Conservation (phyloP, 2,888 invertebrate species). For the Agrochola lychnidis region DNA sequence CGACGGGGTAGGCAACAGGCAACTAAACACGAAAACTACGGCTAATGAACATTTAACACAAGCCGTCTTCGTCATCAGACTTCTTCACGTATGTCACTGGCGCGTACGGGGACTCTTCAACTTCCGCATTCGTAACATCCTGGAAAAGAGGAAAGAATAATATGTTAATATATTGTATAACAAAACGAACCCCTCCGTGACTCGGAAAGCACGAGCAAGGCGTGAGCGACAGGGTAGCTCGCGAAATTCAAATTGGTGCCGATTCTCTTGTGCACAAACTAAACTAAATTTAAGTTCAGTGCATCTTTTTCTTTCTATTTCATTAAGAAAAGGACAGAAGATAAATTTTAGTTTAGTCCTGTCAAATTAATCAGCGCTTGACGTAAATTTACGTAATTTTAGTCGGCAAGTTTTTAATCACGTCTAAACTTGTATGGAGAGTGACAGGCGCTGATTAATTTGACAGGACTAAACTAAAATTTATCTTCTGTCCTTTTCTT, state of each 20-base stretch:
- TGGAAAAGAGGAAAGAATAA: conserved; percentile 15
- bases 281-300: too few relatives aligned
- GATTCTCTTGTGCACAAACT: too few relatives aligned
- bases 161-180: neutral
- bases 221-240: neutral
- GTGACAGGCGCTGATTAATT: too few relatives aligned
- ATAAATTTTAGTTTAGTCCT: too few relatives aligned
- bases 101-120: conserved; percentile 63
- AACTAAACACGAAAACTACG: conserved; percentile 16
- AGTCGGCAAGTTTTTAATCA: too few relatives aligned
- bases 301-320: too few relatives aligned
- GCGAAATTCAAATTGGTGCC: neutral
- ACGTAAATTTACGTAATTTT: too few relatives aligned
- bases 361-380: too few relatives aligned
- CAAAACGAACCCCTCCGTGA: neutral
- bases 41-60: conserved; percentile 58
- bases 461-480: too few relatives aligned
- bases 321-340: too few relatives aligned
- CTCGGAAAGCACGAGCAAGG: neutral
- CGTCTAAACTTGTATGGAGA: too few relatives aligned
- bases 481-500: too few relatives aligned
- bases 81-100: conserved; percentile 63
- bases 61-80: conserved; percentile 74
- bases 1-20: neutral
- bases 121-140: conserved; percentile 12